Evolutionary conservation across 2,888 invertebrate species (phyloP), one percentile per base, ranked within the genome.

Genomic region (Xestia xanthographa): DNA sequence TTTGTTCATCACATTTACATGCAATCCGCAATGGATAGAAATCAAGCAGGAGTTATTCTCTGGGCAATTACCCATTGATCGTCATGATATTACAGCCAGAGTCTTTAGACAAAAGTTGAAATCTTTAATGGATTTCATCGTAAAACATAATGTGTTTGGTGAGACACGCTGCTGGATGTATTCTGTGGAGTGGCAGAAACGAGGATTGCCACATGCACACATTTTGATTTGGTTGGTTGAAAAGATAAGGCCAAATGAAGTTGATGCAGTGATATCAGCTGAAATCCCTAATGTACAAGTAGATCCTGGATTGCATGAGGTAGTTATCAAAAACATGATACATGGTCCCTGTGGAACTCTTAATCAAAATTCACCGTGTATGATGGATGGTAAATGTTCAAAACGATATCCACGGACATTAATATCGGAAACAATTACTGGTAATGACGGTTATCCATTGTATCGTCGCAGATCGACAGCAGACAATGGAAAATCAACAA

Each of bases 361-460:
- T 2, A 56, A 89, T 75, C 77, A 45, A 5, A 63, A 38, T 48
- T 86, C 85, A 5, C 85, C 87, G 26, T 89, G 88, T 67, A 89
- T 88, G 87, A 72, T 83, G 38, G 66, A 88, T n/a, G 75, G 78
- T 0, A 86, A 82, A 79, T 88, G 88, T 66, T 77, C 84, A 29
- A 87, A 88, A 85, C 75, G 78, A 5, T 77, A 69, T n/a, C 76
- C 76, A 65, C 14, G 43, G 3, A 5, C 8, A 62, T 63, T 71
- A 50, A 2, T 60, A 45, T 0, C 60, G 0, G 70, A 70, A 70
- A 70, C 34, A 0, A 62, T 62, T 48, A 48, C 60, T 38, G 70
- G 60, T 1, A 70, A 70, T 48, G 45, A 62, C 0, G 45, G 60
- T 0, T 69, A 69, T 58, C 34, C 34, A 34, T 3, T 34, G 1